Conservation (phyloP, 2,797 vertebrate species). For the Ambastaia sidthimunki region DNA sequence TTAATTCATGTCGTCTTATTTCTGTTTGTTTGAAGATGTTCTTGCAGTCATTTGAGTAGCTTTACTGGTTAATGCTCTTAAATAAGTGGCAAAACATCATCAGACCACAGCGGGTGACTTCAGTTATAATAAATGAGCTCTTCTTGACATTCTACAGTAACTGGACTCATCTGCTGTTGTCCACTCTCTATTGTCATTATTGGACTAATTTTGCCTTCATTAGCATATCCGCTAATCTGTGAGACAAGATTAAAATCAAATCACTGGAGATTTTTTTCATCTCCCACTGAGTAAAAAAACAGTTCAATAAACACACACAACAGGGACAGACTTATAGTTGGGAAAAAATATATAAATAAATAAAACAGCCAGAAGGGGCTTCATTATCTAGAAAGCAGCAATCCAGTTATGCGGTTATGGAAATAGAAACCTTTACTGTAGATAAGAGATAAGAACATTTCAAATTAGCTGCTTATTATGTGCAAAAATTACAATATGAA, state of each 20-base stretch:
- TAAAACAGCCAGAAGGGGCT: conserved; percentile 7
- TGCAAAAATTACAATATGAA: conserved; percentile 54
- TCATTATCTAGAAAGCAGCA: conserved; percentile 31
- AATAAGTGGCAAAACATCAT: background rate
- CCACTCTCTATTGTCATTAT: conserved; percentile 15
- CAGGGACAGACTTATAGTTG: background rate
- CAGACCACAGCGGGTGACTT: background rate
- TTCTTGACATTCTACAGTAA: background rate
- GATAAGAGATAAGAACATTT: conserved; percentile 45
- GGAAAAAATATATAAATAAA: no score
- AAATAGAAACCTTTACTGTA: conserved; percentile 52
- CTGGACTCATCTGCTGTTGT: background rate
- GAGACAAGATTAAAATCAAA: background rate
- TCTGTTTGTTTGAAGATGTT: background rate
- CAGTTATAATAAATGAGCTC: background rate
- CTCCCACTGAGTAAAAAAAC: background rate
- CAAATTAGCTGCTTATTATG: conserved; percentile 47
- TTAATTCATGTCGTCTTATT: background rate
- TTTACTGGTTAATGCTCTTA: background rate
- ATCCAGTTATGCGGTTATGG: conserved; percentile 40
- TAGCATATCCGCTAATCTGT: conserved; percentile 8
- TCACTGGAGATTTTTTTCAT: background rate
- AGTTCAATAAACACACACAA: conserved; percentile 7
- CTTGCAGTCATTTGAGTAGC: background rate
- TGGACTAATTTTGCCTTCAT: conserved; percentile 3